Evolutionary conservation across 2,888 invertebrate genomes (phyloP), one percentile per base, ranked within the genome.

Genomic region (Ephialtes manifestator): DNA sequence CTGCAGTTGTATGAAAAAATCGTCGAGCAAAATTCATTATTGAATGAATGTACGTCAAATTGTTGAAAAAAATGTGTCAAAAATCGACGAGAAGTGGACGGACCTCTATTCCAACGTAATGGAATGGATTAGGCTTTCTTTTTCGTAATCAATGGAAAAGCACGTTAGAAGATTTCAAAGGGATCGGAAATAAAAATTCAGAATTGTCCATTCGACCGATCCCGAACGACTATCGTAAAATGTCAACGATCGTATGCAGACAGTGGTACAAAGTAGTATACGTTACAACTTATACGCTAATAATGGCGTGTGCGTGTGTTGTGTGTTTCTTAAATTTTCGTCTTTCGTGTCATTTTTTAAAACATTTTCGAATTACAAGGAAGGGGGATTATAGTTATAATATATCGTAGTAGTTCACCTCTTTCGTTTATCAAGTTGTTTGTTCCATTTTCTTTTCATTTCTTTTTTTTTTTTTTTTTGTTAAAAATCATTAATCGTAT

Each of bases 171-270:
- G 51, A 58, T 58, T 43, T 18, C n/a, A 43, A n/a, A 43, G 43
- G 53, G 3, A 15, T 28, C 2, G 4, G 2, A 71, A 72, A 63
- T 43, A 28, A 35, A 28, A 68, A 55, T 24, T 20, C 5, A 55
- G 39, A 20, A 70, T 72, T 65, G 53, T 53, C 31, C 35, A 78
- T 51, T 84, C 53, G 31, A 65, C 46, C 31, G 48, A 82, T 79
- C 39, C 43, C 60, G 55, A 53, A 53, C 70, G 65, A 80, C 35
- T 67, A 51, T 24, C 60, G 89, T 87, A 88, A 90, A 90, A 90
- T 89, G 88, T 88, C 39, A 85, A 90, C 88, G 85, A 91, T 92
- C 90, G 89, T 87, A 87, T 39, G 90, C 87, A 91, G 90, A 92
- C 91, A 92, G 90, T 88, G 84, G 85, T 53, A 80, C 65, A 78